Conservation (phyloP, 1,140 invertebrate species). For the Macrobrachium nipponense region DNA sequence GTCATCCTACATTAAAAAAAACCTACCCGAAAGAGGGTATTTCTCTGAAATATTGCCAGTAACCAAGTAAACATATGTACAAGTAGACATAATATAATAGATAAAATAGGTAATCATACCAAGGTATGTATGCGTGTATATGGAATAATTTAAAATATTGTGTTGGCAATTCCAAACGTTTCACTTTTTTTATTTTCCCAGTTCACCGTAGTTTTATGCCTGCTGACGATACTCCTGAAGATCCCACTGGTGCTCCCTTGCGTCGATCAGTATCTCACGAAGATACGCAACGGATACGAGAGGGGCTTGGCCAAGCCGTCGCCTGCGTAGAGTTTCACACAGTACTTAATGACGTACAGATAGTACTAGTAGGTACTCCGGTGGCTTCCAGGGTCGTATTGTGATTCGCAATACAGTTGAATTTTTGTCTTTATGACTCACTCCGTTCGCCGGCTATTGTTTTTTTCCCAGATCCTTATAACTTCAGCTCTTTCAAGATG, state of each 20-base stretch:
- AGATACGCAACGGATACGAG: slow-evolving; percentile 50
- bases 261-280: slow-evolving; percentile 30
- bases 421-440: no score
- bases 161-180: background rate
- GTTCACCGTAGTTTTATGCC: slow-evolving; percentile 39
- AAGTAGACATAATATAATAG: background rate
- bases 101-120: background rate
- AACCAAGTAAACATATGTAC: background rate
- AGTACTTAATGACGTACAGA: no score
- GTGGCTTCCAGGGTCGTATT: no score
- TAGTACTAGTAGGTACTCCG: no score
- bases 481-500: no score
- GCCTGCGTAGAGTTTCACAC: no score
- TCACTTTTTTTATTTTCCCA: background rate
- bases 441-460: no score
- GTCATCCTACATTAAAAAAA: background rate
- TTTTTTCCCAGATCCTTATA: no score
- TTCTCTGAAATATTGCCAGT: background rate
- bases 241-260: slow-evolving; percentile 47
- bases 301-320: background rate
- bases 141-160: no score
- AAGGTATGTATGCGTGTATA: no score
- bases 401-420: no score
- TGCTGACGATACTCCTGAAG: slow-evolving; percentile 50
- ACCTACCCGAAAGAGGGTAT: background rate